Percentiles rank a stretch among this genome's conserved stretches.
These are phyloP conservation scores for Tiaroga cobitis DNA, from an alignment of 2,797 vertebrate species.

Conservation along the genomic window DNA sequence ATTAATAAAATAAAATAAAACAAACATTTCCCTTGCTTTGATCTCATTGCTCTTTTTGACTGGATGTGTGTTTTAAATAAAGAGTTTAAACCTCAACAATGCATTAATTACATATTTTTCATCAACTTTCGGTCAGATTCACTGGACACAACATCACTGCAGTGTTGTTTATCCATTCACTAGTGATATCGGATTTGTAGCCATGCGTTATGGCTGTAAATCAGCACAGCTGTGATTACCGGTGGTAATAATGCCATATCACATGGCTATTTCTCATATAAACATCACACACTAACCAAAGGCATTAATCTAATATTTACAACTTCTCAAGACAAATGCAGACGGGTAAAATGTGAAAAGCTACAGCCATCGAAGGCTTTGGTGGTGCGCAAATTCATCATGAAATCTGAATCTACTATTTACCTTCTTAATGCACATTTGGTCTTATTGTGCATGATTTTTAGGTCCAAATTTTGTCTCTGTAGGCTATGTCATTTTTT, in stretches of 20 bases:
- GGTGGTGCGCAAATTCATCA: neutral
- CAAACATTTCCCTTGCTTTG: neutral
- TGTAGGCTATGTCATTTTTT: neutral
- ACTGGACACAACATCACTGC: neutral
- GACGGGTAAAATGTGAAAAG: neutral
- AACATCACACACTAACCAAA: neutral
- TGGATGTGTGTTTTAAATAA: neutral
- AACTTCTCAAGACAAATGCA: neutral
- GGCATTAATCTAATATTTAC: neutral
- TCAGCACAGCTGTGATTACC: neutral
- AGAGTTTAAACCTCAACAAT: neutral
- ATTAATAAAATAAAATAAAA: neutral
- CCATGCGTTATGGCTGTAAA: neutral
- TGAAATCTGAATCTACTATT: neutral
- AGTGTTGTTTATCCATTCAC: neutral
- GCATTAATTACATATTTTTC: neutral
- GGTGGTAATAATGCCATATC: too few species aligned
- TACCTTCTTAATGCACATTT: neutral
- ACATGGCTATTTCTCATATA: neutral
- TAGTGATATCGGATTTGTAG: neutral
- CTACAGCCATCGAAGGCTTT: neutral
- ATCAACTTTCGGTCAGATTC: slow-evolving; percentile 8
- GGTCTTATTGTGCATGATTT: too few species aligned
- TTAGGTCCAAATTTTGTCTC: neutral
- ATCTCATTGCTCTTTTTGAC: neutral